Conservation (phyloP, 1,140 invertebrate genomes). For the Campoletis sonorensis region DNA sequence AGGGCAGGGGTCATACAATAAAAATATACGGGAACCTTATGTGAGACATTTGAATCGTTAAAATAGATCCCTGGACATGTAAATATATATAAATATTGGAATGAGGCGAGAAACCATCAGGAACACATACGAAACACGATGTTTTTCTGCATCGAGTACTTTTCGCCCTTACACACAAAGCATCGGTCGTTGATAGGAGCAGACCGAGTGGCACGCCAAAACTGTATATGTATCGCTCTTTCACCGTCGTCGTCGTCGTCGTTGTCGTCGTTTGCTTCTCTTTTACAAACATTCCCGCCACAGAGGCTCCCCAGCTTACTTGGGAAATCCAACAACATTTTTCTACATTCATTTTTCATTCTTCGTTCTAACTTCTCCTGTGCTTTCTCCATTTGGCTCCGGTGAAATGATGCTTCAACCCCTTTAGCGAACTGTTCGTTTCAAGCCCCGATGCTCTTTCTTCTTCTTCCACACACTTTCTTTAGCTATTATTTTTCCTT, state of each 20-base stretch:
- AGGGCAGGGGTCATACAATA: background rate
- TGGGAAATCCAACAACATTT: background rate
- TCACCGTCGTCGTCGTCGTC: conserved; percentile 8
- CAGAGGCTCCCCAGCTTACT: background rate
- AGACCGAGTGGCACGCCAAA: conserved; percentile 48
- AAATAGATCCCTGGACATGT: background rate
- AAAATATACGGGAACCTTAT: background rate
- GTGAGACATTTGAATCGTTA: background rate
- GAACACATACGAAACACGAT: background rate
- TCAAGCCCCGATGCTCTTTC: background rate
- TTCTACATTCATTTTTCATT: conserved; percentile 44
- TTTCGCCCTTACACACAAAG: background rate
- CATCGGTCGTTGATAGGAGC: background rate
- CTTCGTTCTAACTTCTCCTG: conserved; percentile 13
- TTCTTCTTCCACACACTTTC: background rate
- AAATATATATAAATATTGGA: no score
- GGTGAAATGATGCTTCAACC: conserved; percentile 13
- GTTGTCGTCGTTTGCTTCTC: conserved; percentile 1
- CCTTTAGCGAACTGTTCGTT: background rate
- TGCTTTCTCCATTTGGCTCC: conserved; percentile 31
- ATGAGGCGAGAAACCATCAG: background rate
- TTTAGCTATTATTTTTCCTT: background rate
- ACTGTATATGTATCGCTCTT: conserved; percentile 17
- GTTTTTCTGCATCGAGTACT: background rate
- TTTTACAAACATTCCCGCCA: conserved; percentile 21